Evolutionary conservation across 2,797 vertebrate genomes (phyloP), one percentile per base, ranked within the genome.

Genomic region (Lepilemur ruficaudatus): DNA sequence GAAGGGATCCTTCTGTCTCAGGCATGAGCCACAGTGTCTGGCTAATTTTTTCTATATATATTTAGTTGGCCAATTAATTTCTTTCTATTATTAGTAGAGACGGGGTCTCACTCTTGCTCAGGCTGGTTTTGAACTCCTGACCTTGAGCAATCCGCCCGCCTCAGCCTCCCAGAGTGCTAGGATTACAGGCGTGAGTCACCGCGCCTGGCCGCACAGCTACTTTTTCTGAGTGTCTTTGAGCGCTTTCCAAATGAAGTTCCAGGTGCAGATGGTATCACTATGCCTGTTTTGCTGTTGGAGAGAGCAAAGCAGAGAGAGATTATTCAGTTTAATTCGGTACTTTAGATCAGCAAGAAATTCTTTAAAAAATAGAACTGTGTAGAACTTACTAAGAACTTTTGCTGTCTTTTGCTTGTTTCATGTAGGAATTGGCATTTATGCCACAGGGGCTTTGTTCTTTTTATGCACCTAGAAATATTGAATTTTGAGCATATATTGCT

Each of bases 221-320:
- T n/a, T n/a, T n/a, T n/a, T n/a, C n/a, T n/a, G 25, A 43, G 38
- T 63, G 32, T 59, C 55, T 32, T 69, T 57, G 91, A 90, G 22
- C 59, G 14, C 25, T 89, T 92, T 94, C 25, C 85, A 93, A 85
- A 30, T 61, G 41, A 88, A 67, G 85, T 85, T 92, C 69, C 55
- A 88, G 32, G 46, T 92, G 38, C 84, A 83, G 75, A 67, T 59
- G 35, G 38, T 38, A 52, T 79, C 25, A 55, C 2, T 70, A 10
- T 57, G 73, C 55, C 63, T 79, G 1, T 59, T 95, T 93, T 81
- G 46, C 67, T 81, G 15, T 73, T 70, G 46, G n/a, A 75, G 41
- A 83, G 76, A 90, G n/a, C 82, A 80, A 72, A 75, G 30, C 82
- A 80, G 76, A 79, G 32, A 82, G 78, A 76, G 41, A 79, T 67